Evolutionary conservation across 2,113 vertebrate species (phyloP).

Genomic region (Enhydra lutris): DNA sequence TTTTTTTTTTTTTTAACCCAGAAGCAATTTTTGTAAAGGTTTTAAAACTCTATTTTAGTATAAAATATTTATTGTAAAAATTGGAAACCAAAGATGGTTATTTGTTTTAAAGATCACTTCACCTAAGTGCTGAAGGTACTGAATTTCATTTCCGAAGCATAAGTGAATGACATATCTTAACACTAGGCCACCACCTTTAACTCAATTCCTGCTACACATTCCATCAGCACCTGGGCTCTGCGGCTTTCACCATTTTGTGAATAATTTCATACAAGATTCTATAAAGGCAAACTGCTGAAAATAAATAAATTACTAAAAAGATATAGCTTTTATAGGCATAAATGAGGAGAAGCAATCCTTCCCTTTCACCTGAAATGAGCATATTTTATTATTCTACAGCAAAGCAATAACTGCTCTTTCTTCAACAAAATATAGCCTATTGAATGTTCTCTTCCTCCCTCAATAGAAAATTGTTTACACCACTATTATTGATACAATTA

Average conservation of each 20-base stretch:
- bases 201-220: neutral
- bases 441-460: neutral
- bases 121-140: neutral
- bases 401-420: neutral
- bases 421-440: neutral
- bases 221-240: neutral
- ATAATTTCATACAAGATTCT: neutral
- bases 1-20: conserved; percentile 3
- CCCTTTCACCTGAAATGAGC: neutral
- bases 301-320: neutral
- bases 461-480: neutral
- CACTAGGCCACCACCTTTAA: neutral
- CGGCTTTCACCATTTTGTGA: neutral
- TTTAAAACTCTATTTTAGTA: conserved; percentile 23
- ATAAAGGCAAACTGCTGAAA: neutral
- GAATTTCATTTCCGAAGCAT: neutral
- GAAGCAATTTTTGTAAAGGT: conserved; percentile 32
- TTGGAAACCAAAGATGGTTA: neutral
- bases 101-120: conserved; percentile 44
- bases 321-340: neutral
- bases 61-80: neutral
- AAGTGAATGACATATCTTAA: neutral
- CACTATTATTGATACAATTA: neutral
- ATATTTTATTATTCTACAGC: neutral
- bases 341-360: neutral